Evolutionary conservation across 2,113 vertebrate genomes (phyloP), one percentile per base, ranked within the genome.

Genomic region (Bos javanicus): DNA sequence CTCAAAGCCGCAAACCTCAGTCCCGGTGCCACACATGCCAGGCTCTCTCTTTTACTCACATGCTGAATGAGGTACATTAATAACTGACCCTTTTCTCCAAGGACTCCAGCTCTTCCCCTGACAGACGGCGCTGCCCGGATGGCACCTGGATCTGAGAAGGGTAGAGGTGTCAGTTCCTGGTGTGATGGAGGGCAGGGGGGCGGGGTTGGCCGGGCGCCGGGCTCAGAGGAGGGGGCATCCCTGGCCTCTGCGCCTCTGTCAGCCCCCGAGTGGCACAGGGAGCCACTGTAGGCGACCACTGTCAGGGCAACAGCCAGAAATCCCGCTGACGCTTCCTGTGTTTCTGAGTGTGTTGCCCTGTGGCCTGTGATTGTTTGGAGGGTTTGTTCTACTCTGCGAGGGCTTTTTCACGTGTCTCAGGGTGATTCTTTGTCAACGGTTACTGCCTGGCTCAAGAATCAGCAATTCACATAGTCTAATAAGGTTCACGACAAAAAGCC

Each of bases 381-480:
- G 67, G 21, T 48, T 50, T 57, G 28, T 43, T 83, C 50, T 82
- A 14, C 87, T 97, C 74, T 93, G 8, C 3, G 56, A 21, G 83
- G 90, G 56, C 48, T 93, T 90, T 93, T 30, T 67, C 26, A 46
- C 0, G 12, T 2, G 3, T 96, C 76, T 84, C 94, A 98, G 26
- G 60, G 23, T 21, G 93, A 15, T 43, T 54, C 85, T 95, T 86
- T 95, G 80, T 71, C 83, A 95, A 7, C 2, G 39, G n/a, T 43
- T 92, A 67, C 54, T 94, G 94, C 95, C 87, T 82, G 59, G 91
- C 28, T 39, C 93, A 91, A 25, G 91, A 95, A 33, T 64, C 96
- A 88, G 95, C 67, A 33, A 84, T n/a, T n/a, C 30, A 39, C 21
- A 80, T 48, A 64, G 54, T 94, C 48, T 78, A 81, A 71, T 10